phyloP scores from a whole-genome alignment of 1,140 invertebrate genomes.

The Plodia interpunctella region DNA sequence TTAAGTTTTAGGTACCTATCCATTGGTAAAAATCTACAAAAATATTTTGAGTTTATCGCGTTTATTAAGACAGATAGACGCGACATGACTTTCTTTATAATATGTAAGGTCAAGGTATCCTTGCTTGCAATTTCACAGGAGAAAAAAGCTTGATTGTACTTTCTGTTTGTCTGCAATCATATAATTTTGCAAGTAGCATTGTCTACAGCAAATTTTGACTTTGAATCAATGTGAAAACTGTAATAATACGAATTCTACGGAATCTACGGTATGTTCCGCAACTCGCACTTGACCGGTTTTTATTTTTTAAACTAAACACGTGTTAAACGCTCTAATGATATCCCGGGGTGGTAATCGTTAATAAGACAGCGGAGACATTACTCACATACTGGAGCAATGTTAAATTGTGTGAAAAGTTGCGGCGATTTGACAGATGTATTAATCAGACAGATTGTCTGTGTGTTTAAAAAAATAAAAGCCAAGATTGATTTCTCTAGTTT shows the following conservation, averaged over 20 bases:
- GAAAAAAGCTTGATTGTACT: too few relatives aligned
- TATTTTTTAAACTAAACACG: conserved; percentile 39
- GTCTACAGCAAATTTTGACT: too few relatives aligned
- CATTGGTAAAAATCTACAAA: too few relatives aligned
- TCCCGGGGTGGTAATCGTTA: conserved; percentile 39
- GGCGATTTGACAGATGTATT: conserved; percentile 5
- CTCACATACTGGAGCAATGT: conserved; percentile 23
- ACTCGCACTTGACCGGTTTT: conserved; percentile 10
- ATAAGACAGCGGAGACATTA: conserved; percentile 52
- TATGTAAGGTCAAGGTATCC: too few relatives aligned
- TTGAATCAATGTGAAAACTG: background rate
- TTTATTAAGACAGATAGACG: too few relatives aligned
- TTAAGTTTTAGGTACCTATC: too few relatives aligned
- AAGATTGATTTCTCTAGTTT: too few relatives aligned
- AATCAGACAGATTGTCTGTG: background rate
- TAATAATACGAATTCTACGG: conserved; percentile 20
- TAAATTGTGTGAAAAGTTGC: conserved; percentile 18
- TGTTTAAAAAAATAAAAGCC: background rate
- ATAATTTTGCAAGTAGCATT: too few relatives aligned
- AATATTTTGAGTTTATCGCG: too few relatives aligned
- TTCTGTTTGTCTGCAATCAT: too few relatives aligned
- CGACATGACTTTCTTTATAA: too few relatives aligned
- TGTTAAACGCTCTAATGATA: conserved; percentile 52
- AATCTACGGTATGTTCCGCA: conserved; percentile 13
- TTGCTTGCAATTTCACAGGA: too few relatives aligned